These are phyloP conservation scores for Zelostemma sp. DNA, from an alignment of 1,140 invertebrate species.

Conservation along the genomic window DNA sequence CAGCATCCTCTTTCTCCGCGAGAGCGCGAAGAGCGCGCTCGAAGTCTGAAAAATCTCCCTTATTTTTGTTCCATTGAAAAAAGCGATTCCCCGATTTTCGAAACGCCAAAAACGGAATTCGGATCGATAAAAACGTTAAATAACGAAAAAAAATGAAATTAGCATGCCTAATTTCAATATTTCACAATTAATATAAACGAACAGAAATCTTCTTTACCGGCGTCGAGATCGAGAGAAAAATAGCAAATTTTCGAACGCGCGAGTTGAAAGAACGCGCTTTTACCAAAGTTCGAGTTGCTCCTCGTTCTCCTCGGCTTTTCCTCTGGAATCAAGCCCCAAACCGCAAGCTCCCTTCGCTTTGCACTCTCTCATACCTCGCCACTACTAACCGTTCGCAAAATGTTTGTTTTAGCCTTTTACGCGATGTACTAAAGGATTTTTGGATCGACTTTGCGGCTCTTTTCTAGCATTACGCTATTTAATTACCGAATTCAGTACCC, in stretches of 20 bases:
- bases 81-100: too few species aligned
- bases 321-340: slow-evolving; percentile 58
- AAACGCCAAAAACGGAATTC: too few species aligned
- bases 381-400: slow-evolving; percentile 65
- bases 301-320: slow-evolving; percentile 44
- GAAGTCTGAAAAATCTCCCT: slow-evolving; percentile 34
- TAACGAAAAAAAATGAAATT: neutral
- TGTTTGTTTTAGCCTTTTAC: slow-evolving; percentile 62
- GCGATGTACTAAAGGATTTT: slow-evolving; percentile 55
- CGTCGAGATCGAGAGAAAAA: slow-evolving; percentile 31
- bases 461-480: neutral
- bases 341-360: slow-evolving; percentile 56
- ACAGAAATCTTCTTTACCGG: slow-evolving; percentile 9
- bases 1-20: slow-evolving; percentile 38
- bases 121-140: too few species aligned
- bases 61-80: too few species aligned
- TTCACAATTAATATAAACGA: too few species aligned
- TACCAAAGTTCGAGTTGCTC: slow-evolving; percentile 13
- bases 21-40: slow-evolving; percentile 45
- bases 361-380: slow-evolving; percentile 24
- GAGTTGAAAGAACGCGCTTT: slow-evolving; percentile 17
- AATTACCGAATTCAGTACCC: slow-evolving; percentile 9
- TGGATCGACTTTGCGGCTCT: slow-evolving; percentile 44
- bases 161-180: too few species aligned
- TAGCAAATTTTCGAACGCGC: slow-evolving; percentile 41